Percentiles rank a stretch among this genome's conserved stretches.
phyloP scores from a whole-genome alignment of 2,888 invertebrate species.

The Cryptocephalus primarius region DNA sequence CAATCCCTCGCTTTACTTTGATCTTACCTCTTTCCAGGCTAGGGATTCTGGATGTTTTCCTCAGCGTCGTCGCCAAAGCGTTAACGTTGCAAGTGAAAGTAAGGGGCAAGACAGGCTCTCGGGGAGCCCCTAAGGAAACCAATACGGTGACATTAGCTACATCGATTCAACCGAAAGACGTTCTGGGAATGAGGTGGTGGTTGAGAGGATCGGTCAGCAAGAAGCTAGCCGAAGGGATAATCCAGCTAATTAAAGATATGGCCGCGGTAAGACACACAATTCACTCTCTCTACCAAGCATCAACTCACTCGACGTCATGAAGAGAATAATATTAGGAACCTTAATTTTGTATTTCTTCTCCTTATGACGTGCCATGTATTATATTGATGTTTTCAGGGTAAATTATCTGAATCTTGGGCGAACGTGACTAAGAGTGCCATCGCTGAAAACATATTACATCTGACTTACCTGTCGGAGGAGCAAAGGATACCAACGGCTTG shows the following conservation, averaged over 20 bases:
- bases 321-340: too few relatives aligned
- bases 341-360: too few relatives aligned
- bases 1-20: not conserved
- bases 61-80: constrained; percentile 85
- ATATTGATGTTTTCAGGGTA: constrained; percentile 50
- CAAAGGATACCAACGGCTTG: constrained; percentile 68
- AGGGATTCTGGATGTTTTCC: constrained; percentile 79
- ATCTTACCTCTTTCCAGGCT: constrained; percentile 37
- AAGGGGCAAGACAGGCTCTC: constrained; percentile 48
- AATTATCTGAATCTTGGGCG: constrained; percentile 77
- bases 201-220: constrained; percentile 72
- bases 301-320: too few relatives aligned
- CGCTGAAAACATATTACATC: constrained; percentile 72
- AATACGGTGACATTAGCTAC: constrained; percentile 49
- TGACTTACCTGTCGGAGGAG: constrained; percentile 69
- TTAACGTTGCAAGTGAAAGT: constrained; percentile 82
- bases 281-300: too few relatives aligned
- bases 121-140: constrained; percentile 38
- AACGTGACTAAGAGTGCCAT: constrained; percentile 78
- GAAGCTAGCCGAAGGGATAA: constrained; percentile 80
- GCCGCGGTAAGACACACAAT: constrained; percentile 56
- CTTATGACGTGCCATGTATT: too few relatives aligned
- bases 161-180: constrained; percentile 48
- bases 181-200: constrained; percentile 63
- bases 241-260: constrained; percentile 83